phyloP scores from a whole-genome alignment of 2,113 vertebrate species.

The Fulmarus glacialis region DNA sequence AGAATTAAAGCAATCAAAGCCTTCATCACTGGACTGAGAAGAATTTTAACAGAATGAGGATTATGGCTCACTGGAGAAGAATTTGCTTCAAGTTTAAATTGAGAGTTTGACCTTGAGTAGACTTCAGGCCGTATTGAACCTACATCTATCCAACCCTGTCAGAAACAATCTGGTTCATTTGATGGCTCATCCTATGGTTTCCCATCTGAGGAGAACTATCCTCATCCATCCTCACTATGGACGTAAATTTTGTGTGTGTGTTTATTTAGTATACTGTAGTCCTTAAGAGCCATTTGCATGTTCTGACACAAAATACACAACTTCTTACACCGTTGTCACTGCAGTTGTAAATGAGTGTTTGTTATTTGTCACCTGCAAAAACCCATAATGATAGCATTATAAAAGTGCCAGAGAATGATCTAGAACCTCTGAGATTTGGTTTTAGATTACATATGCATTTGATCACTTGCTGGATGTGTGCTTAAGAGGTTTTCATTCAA shows the following conservation, averaged over 20 bases:
- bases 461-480: not conserved
- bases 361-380: not conserved
- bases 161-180: not conserved
- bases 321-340: not conserved
- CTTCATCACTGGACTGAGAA: not conserved
- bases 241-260: not conserved
- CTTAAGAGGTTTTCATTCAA: not conserved
- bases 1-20: slow-evolving; percentile 24
- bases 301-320: not conserved
- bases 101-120: not conserved
- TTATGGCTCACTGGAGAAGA: not conserved
- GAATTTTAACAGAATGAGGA: not conserved
- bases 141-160: not conserved
- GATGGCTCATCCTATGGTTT: not conserved
- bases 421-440: not conserved
- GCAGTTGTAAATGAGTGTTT: not conserved
- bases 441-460: not conserved
- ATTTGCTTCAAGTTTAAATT: not conserved
- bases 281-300: not conserved
- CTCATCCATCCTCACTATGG: not conserved
- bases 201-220: not conserved
- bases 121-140: not conserved
- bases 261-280: not conserved
- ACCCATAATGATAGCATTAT: not conserved
- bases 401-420: not conserved